Percentiles rank a stretch among this genome's conserved stretches.
Evolutionary conservation across 2,113 vertebrate genomes (phyloP).

Genomic region (Myodes glareolus): DNA sequence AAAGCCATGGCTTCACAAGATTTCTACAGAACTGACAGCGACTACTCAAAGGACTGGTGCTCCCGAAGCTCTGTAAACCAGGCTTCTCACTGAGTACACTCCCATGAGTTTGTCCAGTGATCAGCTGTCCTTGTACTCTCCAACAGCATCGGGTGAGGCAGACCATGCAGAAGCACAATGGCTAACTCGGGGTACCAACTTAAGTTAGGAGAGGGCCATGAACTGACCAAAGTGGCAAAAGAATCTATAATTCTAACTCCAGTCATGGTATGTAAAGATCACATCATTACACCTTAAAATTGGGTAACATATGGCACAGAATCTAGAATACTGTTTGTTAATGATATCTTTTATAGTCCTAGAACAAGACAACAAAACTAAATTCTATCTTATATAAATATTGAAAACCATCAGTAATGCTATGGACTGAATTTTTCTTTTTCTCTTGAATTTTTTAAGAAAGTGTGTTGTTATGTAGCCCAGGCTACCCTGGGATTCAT

Average conservation of each 20-base stretch:
- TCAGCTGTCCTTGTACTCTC: too few species aligned
- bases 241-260: conserved; percentile 16
- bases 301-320: background rate
- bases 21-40: too few species aligned
- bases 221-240: background rate
- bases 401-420: background rate
- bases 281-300: background rate
- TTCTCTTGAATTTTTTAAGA: background rate
- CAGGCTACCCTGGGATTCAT: background rate
- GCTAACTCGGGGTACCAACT: background rate
- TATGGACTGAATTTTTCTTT: background rate
- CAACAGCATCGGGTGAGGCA: background rate
- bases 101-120: too few species aligned
- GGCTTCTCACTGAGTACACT: too few species aligned
- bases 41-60: too few species aligned
- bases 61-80: too few species aligned
- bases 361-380: conserved; percentile 6
- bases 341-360: background rate
- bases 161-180: background rate
- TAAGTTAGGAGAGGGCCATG: background rate
- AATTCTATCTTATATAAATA: background rate
- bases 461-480: background rate
- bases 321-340: background rate
- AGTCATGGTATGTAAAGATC: background rate
- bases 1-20: too few species aligned